These are phyloP conservation scores for Dunckerocampus dactyliophorus DNA, from an alignment of 2,113 vertebrate genomes.

Conservation along the genomic window DNA sequence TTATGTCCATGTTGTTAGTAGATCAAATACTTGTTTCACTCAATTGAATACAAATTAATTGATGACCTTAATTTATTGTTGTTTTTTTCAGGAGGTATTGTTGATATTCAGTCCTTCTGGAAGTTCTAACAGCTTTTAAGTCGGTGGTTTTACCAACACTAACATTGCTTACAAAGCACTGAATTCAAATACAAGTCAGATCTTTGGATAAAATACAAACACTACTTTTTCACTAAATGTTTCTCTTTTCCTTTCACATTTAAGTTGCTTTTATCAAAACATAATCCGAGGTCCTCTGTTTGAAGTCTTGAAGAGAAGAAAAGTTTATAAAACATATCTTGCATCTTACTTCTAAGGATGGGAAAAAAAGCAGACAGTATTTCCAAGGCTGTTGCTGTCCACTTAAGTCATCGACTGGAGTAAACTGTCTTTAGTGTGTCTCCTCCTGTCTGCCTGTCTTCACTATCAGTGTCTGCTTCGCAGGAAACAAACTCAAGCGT, in stretches of 20 bases:
- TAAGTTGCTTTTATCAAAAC: slow-evolving; percentile 23
- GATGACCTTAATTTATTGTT: no score
- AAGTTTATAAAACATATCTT: slow-evolving; percentile 34
- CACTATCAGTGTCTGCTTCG: slow-evolving; percentile 70
- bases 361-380: slow-evolving; percentile 57
- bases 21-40: no score
- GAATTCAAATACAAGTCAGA: slow-evolving; percentile 19
- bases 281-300: slow-evolving; percentile 22
- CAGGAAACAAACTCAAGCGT: slow-evolving; percentile 77
- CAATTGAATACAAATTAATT: no score
- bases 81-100: no score
- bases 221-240: background rate
- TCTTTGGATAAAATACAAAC: slow-evolving; percentile 9
- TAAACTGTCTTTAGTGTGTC: slow-evolving; percentile 79
- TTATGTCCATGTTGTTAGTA: no score
- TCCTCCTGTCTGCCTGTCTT: slow-evolving; percentile 72
- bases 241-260: background rate
- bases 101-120: no score
- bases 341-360: slow-evolving; percentile 28
- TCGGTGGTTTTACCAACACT: no score
- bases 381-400: slow-evolving; percentile 64
- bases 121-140: no score
- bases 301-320: slow-evolving; percentile 11
- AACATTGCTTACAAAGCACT: no score
- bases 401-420: slow-evolving; percentile 76